Evolutionary conservation across 2,888 invertebrate species (phyloP).

Genomic region (Drosophila neutralis): DNA sequence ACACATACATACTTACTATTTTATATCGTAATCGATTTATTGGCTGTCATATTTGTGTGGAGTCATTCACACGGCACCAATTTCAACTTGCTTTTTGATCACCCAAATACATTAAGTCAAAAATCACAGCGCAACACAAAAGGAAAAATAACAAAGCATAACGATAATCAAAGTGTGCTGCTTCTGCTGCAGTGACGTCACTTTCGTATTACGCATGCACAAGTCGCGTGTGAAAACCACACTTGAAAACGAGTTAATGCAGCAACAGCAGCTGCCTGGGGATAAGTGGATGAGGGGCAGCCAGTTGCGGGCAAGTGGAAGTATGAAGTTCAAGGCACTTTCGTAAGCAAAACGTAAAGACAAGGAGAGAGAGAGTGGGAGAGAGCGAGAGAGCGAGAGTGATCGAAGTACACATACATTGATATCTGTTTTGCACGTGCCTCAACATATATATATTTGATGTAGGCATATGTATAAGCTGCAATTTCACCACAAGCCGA

Average conservation of each 20-base stretch:
- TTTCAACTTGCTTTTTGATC: slow-evolving; percentile 17
- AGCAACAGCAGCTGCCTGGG: slow-evolving; percentile 5
- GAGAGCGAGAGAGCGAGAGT: not conserved
- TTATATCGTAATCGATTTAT: slow-evolving; percentile 15
- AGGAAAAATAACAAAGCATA: slow-evolving; percentile 4
- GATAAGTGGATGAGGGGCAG: not conserved
- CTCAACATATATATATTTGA: not conserved
- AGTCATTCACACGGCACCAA: slow-evolving; percentile 45
- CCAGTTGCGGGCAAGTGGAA: slow-evolving; percentile 11
- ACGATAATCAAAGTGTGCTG: slow-evolving; percentile 15
- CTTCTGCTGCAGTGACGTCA: slow-evolving; percentile 51
- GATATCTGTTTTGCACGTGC: slow-evolving; percentile 13
- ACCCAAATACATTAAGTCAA: slow-evolving; percentile 23
- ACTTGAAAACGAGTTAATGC: slow-evolving; percentile 47
- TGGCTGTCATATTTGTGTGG: slow-evolving; percentile 36
- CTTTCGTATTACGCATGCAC: slow-evolving; percentile 42
- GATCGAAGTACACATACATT: slow-evolving; percentile 9
- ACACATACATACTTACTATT: not conserved
- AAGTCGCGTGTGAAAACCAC: slow-evolving; percentile 53
- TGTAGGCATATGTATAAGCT: not conserved
- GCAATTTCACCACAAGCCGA: slow-evolving; percentile 63
- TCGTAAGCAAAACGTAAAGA: slow-evolving; percentile 1
- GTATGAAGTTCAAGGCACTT: slow-evolving; percentile 49
- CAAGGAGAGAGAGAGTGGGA: not conserved
- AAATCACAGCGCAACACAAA: slow-evolving; percentile 22